Base-by-base conservation (phyloP, 2,113 vertebrate genomes). In the Brachyistius frenatus region DNA sequence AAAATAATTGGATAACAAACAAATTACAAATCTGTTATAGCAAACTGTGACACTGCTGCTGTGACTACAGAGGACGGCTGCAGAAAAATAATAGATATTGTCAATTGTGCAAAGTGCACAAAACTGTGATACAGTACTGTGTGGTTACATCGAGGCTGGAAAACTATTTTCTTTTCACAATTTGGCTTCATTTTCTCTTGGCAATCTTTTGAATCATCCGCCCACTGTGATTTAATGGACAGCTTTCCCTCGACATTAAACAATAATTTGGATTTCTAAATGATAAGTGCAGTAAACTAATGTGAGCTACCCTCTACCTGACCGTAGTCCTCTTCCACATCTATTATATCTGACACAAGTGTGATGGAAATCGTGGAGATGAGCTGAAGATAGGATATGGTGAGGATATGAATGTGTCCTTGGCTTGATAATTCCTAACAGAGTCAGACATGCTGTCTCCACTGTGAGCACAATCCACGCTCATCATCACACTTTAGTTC, bases 291-390 rank as follows among this genome's bases (percentile, higher is more conserved):
- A 58, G 56, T 37, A 57, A 71, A 44, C 1, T 52, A 76, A 76
- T 79, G 37, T 0, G 3, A 77, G 64, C 33, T 44, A 33, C 44
- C 46, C 0, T 5, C 46, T 50, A 54, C 62, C 55, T 57, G 66
- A 72, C 41, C 60, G 8, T 37, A 7, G 60, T n/a, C 5, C 64
- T 79, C 36, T 49, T 36, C 62, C 13, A 58, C 56, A 73, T 85
- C 66, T 67, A 88, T 85, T 79, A 73, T 9, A 75, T 69, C 72
- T 78, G 75, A 83, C 80, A 72, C 68, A 78, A 23, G 23, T 23
- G 23, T 23, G 23, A 23, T 23, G 23, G 23, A 23, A 23, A 23
- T 23, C 23, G 23, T 23, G 23, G 23, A 23, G 23, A 23, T 23
- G 23, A 23, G 23, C 23, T 23, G 23, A 23, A 23, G 23, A 23